phyloP scores from a whole-genome alignment of 2,888 invertebrate species.

The Unio pictorum region DNA sequence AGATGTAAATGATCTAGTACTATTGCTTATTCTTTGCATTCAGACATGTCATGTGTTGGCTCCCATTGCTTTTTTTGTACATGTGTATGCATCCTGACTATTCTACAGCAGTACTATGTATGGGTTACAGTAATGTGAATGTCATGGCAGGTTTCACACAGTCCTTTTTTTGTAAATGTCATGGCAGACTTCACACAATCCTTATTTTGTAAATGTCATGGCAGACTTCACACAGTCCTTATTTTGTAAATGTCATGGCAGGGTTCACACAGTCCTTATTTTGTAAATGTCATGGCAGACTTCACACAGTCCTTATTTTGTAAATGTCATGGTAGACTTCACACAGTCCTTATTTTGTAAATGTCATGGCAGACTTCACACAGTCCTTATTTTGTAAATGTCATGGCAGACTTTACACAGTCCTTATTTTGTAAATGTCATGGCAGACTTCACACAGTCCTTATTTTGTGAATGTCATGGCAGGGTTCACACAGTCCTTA shows the following conservation, averaged over 20 bases:
- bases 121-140: too few relatives aligned
- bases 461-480: neutral
- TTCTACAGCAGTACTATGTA: too few relatives aligned
- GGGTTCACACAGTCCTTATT: neutral
- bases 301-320: neutral
- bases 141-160: too few relatives aligned
- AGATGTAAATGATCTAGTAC: too few relatives aligned
- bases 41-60: too few relatives aligned
- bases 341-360: conserved; percentile 1
- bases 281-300: neutral
- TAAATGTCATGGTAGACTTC: neutral
- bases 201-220: neutral
- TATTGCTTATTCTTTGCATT: too few relatives aligned
- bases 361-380: too few relatives aligned
- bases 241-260: neutral
- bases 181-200: neutral
- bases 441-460: neutral
- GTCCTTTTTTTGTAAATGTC: too few relatives aligned
- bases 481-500: neutral
- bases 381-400: neutral
- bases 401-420: neutral
- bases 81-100: too few relatives aligned
- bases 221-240: neutral
- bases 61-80: too few relatives aligned
- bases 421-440: neutral